Evolutionary conservation across 1,140 invertebrate species (phyloP), one percentile per base, ranked within the genome.

Genomic region (Pogonomyrmex californicus): DNA sequence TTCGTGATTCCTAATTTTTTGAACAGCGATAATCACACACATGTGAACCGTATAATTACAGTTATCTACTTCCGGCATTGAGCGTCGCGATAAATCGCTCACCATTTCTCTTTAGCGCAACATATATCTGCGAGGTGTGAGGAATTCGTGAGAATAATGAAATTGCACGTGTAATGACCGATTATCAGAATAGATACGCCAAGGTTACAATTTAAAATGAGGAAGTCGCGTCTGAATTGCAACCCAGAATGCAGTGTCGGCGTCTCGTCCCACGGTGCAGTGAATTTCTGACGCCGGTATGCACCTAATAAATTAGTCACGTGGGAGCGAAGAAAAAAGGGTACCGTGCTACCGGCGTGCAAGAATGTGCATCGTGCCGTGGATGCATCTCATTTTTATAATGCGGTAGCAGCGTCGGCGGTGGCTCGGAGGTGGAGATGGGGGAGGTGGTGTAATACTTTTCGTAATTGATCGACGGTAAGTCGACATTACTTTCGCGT

Each of bases 231-330:
- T 75, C 79, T 81, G 79, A 56, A 30, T 60, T 60, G 79, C 79
- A 60, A 47, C 41, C 54, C 68, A 73, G 68, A 73, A 60, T 75
- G 79, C 68, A 49, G 41, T 54, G 79, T 4, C 60, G 66, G 54
- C 54, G 79, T 66, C 60, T 56, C 60, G 58, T 85, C 82, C 82
- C 82, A 85, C 82, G 82, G 60, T 85, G 82, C 36, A 51, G 49
- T 66, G 49, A 78, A 85, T 76, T 83, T 75, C 82, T 56, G 73
- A 78, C 62, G 58, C n/a, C 75, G 73, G 75, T 78, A 78, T 78
- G 82, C 82, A 66, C 73, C 83, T 85, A 86, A 86, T 86, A 86
- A 86, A 86, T 86, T 86, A 86, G 85, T 86, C 85, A 86, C 85
- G 85, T 79, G 75, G 75, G 73, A 78, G 71, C 82, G 81, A 76